Evolutionary conservation across 2,797 vertebrate species (phyloP).

Genomic region (Notamacropus eugenii): DNA sequence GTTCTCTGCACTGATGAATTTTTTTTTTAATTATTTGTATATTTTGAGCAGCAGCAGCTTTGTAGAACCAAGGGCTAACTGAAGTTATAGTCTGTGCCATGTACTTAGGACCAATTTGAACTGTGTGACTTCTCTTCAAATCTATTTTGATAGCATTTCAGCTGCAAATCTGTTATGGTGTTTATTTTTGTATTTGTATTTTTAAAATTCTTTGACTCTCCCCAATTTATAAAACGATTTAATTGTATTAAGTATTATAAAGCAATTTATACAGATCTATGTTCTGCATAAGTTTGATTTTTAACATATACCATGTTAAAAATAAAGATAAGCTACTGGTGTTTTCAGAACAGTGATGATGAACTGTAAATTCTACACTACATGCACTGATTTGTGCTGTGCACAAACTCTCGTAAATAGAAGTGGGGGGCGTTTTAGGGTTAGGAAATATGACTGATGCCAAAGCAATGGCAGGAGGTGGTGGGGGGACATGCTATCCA

Average conservation of each 20-base stretch:
- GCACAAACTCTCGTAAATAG: slow-evolving; percentile 77
- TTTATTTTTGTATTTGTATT: slow-evolving; percentile 13
- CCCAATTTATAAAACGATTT: slow-evolving; percentile 44
- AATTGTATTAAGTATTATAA: slow-evolving; percentile 16
- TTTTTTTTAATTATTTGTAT: background rate
- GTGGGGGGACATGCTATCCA: background rate
- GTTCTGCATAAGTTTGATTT: slow-evolving; percentile 63
- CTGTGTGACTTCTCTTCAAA: slow-evolving; percentile 29
- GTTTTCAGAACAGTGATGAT: slow-evolving; percentile 44
- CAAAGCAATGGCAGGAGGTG: background rate
- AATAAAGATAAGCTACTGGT: slow-evolving; percentile 61
- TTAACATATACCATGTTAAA: slow-evolving; percentile 51
- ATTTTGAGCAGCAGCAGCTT: background rate
- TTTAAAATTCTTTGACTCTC: slow-evolving; percentile 49
- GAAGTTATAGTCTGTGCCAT: background rate
- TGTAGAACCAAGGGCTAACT: background rate
- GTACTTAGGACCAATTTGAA: background rate
- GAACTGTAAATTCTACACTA: slow-evolving; percentile 56
- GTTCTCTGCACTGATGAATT: background rate
- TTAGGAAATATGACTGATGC: slow-evolving; percentile 27
- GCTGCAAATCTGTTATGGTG: background rate
- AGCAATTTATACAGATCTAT: slow-evolving; percentile 32
- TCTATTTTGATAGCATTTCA: slow-evolving; percentile 49
- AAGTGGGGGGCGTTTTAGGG: background rate
- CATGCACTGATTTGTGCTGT: slow-evolving; percentile 76